Percentiles rank a stretch among this genome's conserved stretches.
Conservation (phyloP, 2,113 vertebrate genomes). For the Pteronura brasiliensis region DNA sequence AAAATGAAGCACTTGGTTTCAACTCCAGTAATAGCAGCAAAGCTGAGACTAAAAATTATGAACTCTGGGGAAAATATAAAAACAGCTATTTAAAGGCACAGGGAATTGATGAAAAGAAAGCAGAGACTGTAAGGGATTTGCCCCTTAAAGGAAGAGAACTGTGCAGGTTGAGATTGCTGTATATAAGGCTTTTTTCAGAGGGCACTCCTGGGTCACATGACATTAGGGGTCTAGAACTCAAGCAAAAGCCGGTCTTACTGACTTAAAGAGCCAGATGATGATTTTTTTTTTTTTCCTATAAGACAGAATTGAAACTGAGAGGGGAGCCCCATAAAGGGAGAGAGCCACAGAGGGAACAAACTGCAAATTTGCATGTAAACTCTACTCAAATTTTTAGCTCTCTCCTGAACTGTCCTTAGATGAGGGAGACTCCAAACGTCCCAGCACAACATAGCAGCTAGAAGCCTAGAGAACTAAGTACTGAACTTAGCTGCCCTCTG, state of each 20-base stretch:
- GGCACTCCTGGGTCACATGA: background rate
- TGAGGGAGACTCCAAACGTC: background rate
- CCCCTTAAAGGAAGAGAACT: background rate
- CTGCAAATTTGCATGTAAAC: background rate
- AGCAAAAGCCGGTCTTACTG: background rate
- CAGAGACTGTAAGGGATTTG: background rate
- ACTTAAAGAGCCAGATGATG: background rate
- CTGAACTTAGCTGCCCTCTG: background rate
- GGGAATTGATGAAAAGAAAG: background rate
- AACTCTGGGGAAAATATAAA: background rate
- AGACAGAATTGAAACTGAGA: background rate
- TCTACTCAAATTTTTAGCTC: background rate
- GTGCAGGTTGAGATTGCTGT: background rate
- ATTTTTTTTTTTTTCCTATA: background rate
- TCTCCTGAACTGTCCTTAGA: background rate
- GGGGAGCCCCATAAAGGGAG: background rate
- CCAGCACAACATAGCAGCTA: background rate
- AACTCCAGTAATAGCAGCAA: slow-evolving; percentile 38
- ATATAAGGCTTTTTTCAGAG: background rate
- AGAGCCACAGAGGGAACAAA: background rate
- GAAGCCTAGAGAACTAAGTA: background rate
- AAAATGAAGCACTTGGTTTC: slow-evolving; percentile 23
- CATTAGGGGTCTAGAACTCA: background rate
- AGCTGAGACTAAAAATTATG: slow-evolving; percentile 7
- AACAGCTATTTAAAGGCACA: background rate